Base-by-base conservation (phyloP, 2,113 vertebrate species). In the Cromileptes altivelis region DNA sequence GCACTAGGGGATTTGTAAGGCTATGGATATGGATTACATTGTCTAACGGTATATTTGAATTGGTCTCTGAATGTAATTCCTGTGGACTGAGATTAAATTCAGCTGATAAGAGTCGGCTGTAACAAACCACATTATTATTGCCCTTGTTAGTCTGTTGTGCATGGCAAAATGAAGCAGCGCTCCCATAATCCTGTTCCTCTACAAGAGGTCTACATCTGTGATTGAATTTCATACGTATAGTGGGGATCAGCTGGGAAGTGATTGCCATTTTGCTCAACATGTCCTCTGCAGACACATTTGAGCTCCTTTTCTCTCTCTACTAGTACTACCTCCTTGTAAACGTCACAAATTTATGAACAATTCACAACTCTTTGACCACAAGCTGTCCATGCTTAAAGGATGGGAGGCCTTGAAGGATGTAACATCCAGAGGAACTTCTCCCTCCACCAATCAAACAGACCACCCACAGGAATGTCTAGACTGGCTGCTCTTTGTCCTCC, bases 21-120 rank as follows among this genome's bases (percentile, higher is more conserved):
- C 85, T 72, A 63, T 65, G 78, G 82, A 87, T 91, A 92, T 90
- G 89, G 92, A 94, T 93, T 90, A 87, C 86, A 84, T 88, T 88
- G 89, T 93, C 81, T 81, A 68, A 77, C 63, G 30, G 23, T 81
- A 49, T 82, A 83, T 92, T 89, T 91, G 88, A 89, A 91, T 91
- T 85, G 87, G 82, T 70, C 78, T 84, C 78, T 76, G 57, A 84
- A 77, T 87, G 61, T 86, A 87, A 91, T 89, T 90, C 85, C 58
- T 76, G 52, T 53, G 67, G 85, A 89, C 80, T 80, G 72, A 88
- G 89, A 92, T 91, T 79, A 88, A 85, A 91, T 77, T 84, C 56
- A 68, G 63, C n/a, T 68, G 86, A 90, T 90, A 85, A 82, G 57
- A 64, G 23, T 61, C 58, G 5, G 78, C 84, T 6, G 40, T 75